phyloP scores from a whole-genome alignment of 1,140 invertebrate species.

The Saccostrea echinata region DNA sequence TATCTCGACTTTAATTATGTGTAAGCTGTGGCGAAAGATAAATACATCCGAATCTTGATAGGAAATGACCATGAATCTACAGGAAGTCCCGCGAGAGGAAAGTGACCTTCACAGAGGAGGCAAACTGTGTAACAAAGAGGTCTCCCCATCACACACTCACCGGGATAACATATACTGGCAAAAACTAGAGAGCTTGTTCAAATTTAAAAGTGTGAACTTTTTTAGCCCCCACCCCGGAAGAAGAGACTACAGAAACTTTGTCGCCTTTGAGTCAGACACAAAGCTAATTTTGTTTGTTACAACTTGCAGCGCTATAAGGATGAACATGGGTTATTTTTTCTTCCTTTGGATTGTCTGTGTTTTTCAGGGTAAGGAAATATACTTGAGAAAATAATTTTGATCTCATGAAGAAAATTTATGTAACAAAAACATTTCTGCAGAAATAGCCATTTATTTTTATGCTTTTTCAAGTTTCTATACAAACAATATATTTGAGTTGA shows the following conservation, averaged over 20 bases:
- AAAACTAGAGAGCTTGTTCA: not conserved
- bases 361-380: not conserved
- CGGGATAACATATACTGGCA: not conserved
- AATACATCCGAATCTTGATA: not conserved
- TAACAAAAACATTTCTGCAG: not conserved
- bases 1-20: conserved; percentile 38
- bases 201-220: not conserved
- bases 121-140: not conserved
- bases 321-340: not conserved
- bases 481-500: too few species aligned
- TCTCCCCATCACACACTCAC: not conserved
- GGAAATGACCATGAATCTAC: conserved; percentile 21
- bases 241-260: not conserved
- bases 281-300: not conserved
- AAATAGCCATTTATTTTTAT: too few species aligned
- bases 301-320: not conserved
- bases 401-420: not conserved
- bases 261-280: not conserved
- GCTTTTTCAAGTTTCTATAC: too few species aligned
- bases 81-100: not conserved
- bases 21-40: not conserved
- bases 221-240: not conserved
- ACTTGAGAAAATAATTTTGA: not conserved
- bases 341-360: not conserved
- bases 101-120: conserved; percentile 15